Evolutionary conservation across 2,888 invertebrate species (phyloP).

Genomic region (Andrena dorsata): DNA sequence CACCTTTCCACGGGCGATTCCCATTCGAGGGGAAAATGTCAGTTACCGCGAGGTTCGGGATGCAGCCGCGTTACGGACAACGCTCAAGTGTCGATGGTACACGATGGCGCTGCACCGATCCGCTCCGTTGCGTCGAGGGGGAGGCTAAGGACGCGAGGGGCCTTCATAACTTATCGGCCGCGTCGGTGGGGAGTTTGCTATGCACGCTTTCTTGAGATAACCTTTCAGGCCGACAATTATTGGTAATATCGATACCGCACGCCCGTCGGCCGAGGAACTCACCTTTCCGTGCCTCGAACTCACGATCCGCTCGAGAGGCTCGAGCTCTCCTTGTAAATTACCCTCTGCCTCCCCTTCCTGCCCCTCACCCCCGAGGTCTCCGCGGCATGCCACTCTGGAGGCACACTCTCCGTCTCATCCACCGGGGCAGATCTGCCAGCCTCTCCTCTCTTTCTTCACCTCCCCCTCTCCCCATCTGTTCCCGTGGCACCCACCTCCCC

Average conservation of each 20-base stretch:
- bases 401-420: conserved; percentile 38
- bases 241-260: conserved; percentile 83
- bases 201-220: conserved; percentile 80
- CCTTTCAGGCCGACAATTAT: conserved; percentile 84
- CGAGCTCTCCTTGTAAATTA: conserved; percentile 78
- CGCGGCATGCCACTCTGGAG: conserved; percentile 27
- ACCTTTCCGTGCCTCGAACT: conserved; percentile 74
- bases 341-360: conserved; percentile 52
- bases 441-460: conserved; percentile 11
- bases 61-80: conserved; percentile 29
- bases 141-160: conserved; percentile 59
- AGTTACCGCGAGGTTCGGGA: conserved; percentile 1
- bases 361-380: conserved; percentile 32
- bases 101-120: background rate
- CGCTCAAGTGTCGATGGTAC: conserved; percentile 22
- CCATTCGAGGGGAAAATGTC: conserved; percentile 29
- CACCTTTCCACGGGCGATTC: conserved; percentile 33
- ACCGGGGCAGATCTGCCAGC: background rate
- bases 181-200: conserved; percentile 76
- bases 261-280: conserved; percentile 73
- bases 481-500: background rate
- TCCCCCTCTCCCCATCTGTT: background rate
- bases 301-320: conserved; percentile 78
- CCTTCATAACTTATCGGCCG: conserved; percentile 78
- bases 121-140: conserved; percentile 32